Conservation (phyloP, 2,797 vertebrate species). For the Parambassis ranga region DNA sequence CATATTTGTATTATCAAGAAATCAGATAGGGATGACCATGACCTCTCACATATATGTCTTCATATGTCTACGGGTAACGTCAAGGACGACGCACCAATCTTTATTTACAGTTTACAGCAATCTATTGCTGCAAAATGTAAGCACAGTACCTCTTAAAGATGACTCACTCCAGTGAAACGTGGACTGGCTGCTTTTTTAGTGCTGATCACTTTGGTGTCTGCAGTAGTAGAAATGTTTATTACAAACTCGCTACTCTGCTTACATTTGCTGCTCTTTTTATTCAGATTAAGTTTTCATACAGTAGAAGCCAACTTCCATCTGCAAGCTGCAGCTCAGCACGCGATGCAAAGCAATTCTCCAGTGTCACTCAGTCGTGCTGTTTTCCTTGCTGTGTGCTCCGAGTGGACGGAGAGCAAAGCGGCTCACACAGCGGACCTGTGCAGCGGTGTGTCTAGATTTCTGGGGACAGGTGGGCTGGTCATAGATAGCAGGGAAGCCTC, state of each 20-base stretch:
- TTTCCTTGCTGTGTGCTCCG: conserved; percentile 5
- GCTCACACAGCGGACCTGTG: conserved; percentile 13
- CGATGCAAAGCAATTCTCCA: conserved; percentile 36
- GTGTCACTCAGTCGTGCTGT: conserved; percentile 34
- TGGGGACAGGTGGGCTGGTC: conserved; percentile 2
- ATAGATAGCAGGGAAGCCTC: conserved; percentile 9
- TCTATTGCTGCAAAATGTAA: too few relatives aligned
- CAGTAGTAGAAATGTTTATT: too few relatives aligned
- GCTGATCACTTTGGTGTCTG: too few relatives aligned
- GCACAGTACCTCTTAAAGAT: too few relatives aligned
- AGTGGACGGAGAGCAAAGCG: not conserved
- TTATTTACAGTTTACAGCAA: too few relatives aligned
- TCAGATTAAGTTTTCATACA: not conserved
- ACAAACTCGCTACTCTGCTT: not conserved
- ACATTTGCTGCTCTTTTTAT: not conserved
- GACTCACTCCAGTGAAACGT: too few relatives aligned
- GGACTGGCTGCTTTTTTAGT: too few relatives aligned
- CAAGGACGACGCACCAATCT: too few relatives aligned
- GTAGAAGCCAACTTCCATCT: not conserved
- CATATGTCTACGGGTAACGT: too few relatives aligned
- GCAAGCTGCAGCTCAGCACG: conserved; percentile 37
- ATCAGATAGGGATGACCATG: too few relatives aligned
- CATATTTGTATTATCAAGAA: too few relatives aligned
- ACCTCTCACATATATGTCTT: too few relatives aligned
- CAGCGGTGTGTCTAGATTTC: conserved; percentile 33